Base-by-base conservation (phyloP, 2,888 invertebrate genomes). In the Limnephilus auricula region DNA sequence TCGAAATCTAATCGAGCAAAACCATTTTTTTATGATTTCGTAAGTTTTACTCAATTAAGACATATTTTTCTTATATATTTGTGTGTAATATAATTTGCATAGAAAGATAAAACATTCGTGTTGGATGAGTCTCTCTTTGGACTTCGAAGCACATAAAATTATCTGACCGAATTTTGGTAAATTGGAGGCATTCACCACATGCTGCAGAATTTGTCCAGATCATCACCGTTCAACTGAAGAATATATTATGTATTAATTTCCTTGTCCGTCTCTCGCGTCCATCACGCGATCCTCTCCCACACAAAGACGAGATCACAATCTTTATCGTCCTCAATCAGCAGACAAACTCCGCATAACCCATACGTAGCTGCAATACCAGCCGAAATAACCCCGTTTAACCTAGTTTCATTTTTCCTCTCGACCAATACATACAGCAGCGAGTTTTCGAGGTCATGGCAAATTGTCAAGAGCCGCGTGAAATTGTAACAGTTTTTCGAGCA, bases 371-470 rank as follows among this genome's bases (percentile, higher is more conserved):
- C 65, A 65, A 65, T 65, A 65, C 65, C 65, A 83, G 9, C 83
- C 25, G 83, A 78, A 88, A 88, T 79, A 88, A 78, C 87, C 34
- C 65, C 87, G 87, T 78, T 88, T 88, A 88, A 88, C 87, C 87
- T 34, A 88, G 87, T 88, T 88, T 78, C 87, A 9, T 34, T 25
- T 32, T 88, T 32, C 37, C 78, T 45, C 85, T 32, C 87, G 50
- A 25, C 31, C 87, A 5, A 78, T 88, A 88, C 87, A 78, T 88
- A 87, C 87, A n/a, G n/a, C n/a, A n/a, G 85, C 40, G 40, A 13
- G 34, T 34, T 88, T 88, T 88, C 87, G 87, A 88, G 87, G 87
- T 88, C 87, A 88, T 88, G 87, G 87, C 87, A 88, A 25, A 32
- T 79, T 88, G 87, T 88, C 87, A 88, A 88, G 87, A 78, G 31